Evolutionary conservation across 2,113 vertebrate genomes (phyloP), one percentile per base, ranked within the genome.

Genomic region (Pampusana beccarii): DNA sequence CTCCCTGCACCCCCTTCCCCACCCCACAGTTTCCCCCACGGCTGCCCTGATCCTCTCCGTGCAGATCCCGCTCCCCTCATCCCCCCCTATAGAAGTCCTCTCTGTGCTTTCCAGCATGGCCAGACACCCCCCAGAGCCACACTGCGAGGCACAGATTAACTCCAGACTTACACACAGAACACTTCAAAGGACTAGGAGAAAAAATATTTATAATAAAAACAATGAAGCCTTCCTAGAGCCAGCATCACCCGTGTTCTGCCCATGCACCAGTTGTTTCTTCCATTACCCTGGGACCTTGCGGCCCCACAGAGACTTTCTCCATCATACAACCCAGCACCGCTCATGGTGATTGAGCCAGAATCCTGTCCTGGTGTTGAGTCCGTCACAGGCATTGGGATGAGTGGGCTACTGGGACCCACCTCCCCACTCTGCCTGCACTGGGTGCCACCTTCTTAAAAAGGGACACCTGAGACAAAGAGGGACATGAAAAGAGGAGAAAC

Each of bases 241-340:
- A 77, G n/a, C 16, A 5, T 17, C 53, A 29, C 7, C 56, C 50
- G 8, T 0, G 4, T 29, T 44, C 42, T 24, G 66, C 23, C 70
- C 20, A 0, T 2, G 29, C 24, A 28, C 5, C 6, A 3, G 10
- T 13, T 1, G 10, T 13, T 61, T 61, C 16, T 19, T 36, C 66
- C 2, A 0, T 42, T 17, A 64, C 6, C 56, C 64, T 1, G 1
- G 86, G 44, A 65, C 16, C n/a, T 36, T 3, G 38, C 0, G 0
- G 86, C 36, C 50, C 50, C 0, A 0, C 0, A 2, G 65, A 2
- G 4, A 48, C 23, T 33, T 36, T 61, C 29, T 60, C 65, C 75
- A 38, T 28, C 21, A 7, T 1, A 1, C 20, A 16, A 12, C n/a
- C 64, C 57, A 38, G 56, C 31, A 15, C 16, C 7, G 44, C 69